Conservation (phyloP, 2,113 vertebrate species). For the Salvelinus fontinalis region DNA sequence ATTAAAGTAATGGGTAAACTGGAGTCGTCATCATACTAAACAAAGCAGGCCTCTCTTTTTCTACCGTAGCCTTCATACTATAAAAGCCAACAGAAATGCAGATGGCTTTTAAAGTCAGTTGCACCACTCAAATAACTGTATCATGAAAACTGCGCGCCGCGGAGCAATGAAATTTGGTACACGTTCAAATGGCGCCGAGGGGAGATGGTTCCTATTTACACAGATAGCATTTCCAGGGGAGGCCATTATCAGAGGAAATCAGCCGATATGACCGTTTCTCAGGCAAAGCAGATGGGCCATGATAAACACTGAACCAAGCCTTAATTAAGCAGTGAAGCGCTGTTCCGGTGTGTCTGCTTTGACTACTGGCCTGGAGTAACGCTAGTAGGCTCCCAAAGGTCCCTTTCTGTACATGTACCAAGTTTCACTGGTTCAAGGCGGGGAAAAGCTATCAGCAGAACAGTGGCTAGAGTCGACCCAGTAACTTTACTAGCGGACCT, state of each 20-base stretch:
- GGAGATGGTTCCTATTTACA: constrained; percentile 49
- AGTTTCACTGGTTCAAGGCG: constrained; percentile 26
- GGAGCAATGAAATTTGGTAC: constrained; percentile 69
- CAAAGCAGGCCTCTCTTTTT: constrained; percentile 25
- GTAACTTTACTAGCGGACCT: constrained; percentile 39
- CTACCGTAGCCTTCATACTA: constrained; percentile 4
- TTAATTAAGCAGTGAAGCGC: constrained; percentile 20
- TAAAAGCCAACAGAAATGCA: constrained; percentile 64
- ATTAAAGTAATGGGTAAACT: constrained; percentile 48
- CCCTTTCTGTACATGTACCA: constrained; percentile 14
- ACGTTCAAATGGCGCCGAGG: constrained; percentile 47
- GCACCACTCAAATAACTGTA: constrained; percentile 51
- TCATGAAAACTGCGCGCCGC: constrained; percentile 55
- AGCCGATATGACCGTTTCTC: constrained; percentile 39
- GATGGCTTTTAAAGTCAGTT: constrained; percentile 66
- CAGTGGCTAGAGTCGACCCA: constrained; percentile 22
- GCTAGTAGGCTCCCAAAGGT: constrained; percentile 1
- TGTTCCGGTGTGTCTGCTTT: not conserved
- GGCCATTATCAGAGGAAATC: constrained; percentile 40
- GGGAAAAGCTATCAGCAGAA: constrained; percentile 20
- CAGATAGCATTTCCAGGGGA: constrained; percentile 71
- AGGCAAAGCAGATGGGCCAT: constrained; percentile 23
- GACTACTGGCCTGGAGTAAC: constrained; percentile 20
- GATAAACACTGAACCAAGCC: constrained; percentile 37
- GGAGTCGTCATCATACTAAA: constrained; percentile 62